A percentile compares a stretch with the other conserved stretches of the same genome.
Evolutionary conservation across 64 coral and sea anemone genomes (phyloP).

Genomic region (Montipora cactus): DNA sequence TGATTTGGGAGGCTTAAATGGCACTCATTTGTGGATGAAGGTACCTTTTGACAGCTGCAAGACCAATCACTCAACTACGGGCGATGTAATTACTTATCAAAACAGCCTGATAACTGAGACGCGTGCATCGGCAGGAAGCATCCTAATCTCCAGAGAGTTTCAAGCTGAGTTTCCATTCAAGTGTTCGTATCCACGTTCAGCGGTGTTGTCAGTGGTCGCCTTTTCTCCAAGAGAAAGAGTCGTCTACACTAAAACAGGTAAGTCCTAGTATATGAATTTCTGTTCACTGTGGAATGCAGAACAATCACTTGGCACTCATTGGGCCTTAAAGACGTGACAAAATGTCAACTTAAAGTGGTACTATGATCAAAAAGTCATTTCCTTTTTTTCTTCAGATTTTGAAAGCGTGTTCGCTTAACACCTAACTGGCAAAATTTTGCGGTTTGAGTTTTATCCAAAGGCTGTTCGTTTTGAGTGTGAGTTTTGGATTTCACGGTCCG

Average conservation of each 20-base stretch:
- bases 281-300: too few species aligned
- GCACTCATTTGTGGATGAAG: conserved; percentile 24
- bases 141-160: conserved; percentile 64
- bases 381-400: too few species aligned
- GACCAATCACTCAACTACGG: conserved; percentile 55
- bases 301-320: not conserved
- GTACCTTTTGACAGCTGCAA: conserved; percentile 68
- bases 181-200: conserved; percentile 63
- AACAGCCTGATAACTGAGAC: conserved; percentile 72
- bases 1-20: not conserved
- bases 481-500: too few species aligned
- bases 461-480: too few species aligned
- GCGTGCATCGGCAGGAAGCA: not conserved
- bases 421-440: too few species aligned
- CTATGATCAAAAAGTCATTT: too few species aligned
- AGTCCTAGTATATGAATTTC: not conserved
- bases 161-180: conserved; percentile 79
- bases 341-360: too few species aligned
- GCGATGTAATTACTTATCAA: conserved; percentile 55
- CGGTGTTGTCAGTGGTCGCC: conserved; percentile 76
- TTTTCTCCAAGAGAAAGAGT: conserved; percentile 80
- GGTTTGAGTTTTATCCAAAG: too few species aligned
- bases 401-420: too few species aligned
- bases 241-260: conserved; percentile 76
- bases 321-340: too few species aligned